Conservation (phyloP, 2,888 invertebrate species). For the Ophonus ardosiacus region DNA sequence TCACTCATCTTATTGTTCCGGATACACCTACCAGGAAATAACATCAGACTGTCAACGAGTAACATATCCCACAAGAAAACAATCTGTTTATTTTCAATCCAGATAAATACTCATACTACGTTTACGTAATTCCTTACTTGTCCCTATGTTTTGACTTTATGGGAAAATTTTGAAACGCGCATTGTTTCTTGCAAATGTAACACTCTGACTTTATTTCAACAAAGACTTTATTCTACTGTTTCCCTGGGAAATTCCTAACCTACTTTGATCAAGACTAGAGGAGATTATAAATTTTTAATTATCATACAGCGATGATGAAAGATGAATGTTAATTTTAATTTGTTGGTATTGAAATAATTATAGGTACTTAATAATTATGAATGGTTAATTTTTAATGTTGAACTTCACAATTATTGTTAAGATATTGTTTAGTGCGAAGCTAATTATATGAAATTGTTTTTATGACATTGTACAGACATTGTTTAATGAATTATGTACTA, state of each 20-base stretch:
- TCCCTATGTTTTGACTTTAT: constrained; percentile 23
- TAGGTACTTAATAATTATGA: neutral
- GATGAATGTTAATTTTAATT: constrained; percentile 28
- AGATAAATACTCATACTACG: constrained; percentile 38
- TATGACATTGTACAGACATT: neutral
- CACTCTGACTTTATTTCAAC: constrained; percentile 47
- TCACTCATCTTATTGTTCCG: constrained; percentile 1
- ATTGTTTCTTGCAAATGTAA: constrained; percentile 51
- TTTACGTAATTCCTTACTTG: constrained; percentile 26
- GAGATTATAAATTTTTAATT: constrained; percentile 45
- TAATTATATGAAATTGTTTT: constrained; percentile 27
- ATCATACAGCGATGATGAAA: neutral
- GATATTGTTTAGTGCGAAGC: neutral
- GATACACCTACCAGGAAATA: constrained; percentile 8
- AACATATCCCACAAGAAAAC: constrained; percentile 18
- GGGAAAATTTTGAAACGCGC: constrained; percentile 33
- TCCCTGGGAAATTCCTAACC: constrained; percentile 39
- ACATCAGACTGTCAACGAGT: constrained; percentile 8
- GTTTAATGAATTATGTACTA: neutral
- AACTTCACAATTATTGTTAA: constrained; percentile 1
- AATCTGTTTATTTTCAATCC: constrained; percentile 37
- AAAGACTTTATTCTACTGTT: constrained; percentile 40
- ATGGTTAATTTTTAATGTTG: constrained; percentile 4
- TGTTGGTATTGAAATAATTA: constrained; percentile 29
- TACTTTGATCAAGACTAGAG: constrained; percentile 48